Base-by-base conservation (phyloP, 2,797 vertebrate genomes). In the Etheostoma perlongum region DNA sequence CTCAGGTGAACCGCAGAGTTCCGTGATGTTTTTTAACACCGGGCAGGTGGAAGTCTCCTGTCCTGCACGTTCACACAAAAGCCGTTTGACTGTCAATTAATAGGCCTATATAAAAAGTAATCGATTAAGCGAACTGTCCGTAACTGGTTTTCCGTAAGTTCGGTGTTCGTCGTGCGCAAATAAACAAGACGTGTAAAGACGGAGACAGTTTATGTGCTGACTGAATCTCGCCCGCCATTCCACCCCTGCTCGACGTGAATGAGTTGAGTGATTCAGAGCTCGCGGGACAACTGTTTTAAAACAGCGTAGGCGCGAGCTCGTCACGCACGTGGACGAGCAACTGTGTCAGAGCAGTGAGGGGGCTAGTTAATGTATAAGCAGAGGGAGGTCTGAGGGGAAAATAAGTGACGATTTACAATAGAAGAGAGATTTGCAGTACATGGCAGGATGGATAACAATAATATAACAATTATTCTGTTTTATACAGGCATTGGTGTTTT, bases 221-320 rank as follows among this genome's bases (percentile, higher is more conserved):
- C 74, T 65, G 72, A 1, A 7, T 60, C 71, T 18, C 3, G n/a
- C 33, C 1, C 36, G 48, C 4, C 36, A 14, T 8, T 18, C 4
- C 7, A 5, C 11, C 51, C 11, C 9, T 2, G 15, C 5, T 21
- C 2, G 2, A n/a, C 57, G 15, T 51, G 44, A 42, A 14, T 42
- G 74, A 55, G 30, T 25, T 42, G 58, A 84, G 46, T 89, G 89
- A 83, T 23, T 61, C 59, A 7, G 4, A 0, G 59, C 59, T 5
- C 61, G 52, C 18, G 60, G 30, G 40, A 66, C 60, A 30, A 52
- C 8, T 15, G 67, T 75, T 64, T 93, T 91, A 86, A 78, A 92
- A 83, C 63, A n/a, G 83, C 83, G 84, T 66, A 19, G 67, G 88
- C 92, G 90, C 87, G 86, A 15, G 57, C 89, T 59, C 87, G 83